Evolutionary conservation across 2,888 invertebrate species (phyloP), one percentile per base, ranked within the genome.

Genomic region (Orchesella flavescens): DNA sequence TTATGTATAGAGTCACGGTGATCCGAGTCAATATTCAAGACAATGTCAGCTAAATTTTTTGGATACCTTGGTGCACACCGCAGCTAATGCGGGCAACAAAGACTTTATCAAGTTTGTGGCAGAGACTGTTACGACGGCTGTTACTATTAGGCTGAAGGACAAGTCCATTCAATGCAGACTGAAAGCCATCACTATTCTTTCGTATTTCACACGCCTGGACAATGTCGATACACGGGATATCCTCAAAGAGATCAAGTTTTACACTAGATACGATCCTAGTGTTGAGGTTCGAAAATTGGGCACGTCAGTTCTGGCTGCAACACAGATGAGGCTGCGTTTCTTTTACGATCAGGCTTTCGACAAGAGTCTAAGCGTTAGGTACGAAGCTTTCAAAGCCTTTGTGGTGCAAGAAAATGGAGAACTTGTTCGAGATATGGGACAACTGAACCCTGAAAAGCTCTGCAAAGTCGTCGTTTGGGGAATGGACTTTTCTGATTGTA

Each of bases 291-390:
- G 76, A 17, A 75, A 24, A 34, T 21, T 63, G 4, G 82, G 71
- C 1, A 73, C 76, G 7, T 53, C 17, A 3, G n/a, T 55, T 1
- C 12, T 82, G 0, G 44, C 17, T 4, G 55, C 46, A 10, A 53
- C 24, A 1, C 19, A 21, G 0, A 55, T 57, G 23, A 57, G 61
- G 55, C 9, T 24, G n/a, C 15, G 61, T 9, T 82, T 69, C 23
- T 82, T 82, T 19, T 75, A 69, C 23, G 82, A 82, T n/a, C 71
- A 61, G 15, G 76, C 74, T 1, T 82, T 82, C 63, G 82, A 82
- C 24, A 10, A 24, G 34, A 65, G 24, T n/a, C n/a, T n/a, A 0
- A 23, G 19, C 9, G 82, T 82, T 12, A n/a, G 82, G 34, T 17
- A 44, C 10, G 82, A 82, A 17, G 82, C 82, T 1, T 76, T 69